Evolutionary conservation across 2,888 invertebrate genomes (phyloP).

Genomic region (Idaea dimidiata): DNA sequence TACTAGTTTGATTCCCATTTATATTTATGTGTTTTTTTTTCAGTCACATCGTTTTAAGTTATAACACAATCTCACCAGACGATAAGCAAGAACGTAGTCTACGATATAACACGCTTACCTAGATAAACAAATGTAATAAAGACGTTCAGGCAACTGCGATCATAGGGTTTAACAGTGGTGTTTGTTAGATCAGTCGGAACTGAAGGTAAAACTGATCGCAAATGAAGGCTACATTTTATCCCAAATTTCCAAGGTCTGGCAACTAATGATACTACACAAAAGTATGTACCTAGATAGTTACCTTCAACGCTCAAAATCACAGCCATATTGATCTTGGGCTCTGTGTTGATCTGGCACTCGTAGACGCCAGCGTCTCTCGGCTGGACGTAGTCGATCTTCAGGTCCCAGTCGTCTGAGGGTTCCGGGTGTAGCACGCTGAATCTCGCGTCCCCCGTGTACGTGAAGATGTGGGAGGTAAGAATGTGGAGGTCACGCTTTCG

Average conservation of each 20-base stretch:
- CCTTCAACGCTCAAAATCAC: slow-evolving; percentile 90
- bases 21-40: not conserved
- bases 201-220: not conserved
- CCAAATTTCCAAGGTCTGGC: not conserved
- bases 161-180: too few relatives aligned
- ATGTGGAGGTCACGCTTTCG: slow-evolving; percentile 91
- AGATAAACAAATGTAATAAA: too few relatives aligned
- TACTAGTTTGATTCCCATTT: too few relatives aligned
- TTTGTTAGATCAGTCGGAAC: not conserved
- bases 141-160: too few relatives aligned
- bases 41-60: not conserved
- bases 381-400: slow-evolving; percentile 91
- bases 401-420: slow-evolving; percentile 92
- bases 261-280: not conserved
- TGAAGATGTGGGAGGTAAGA: slow-evolving; percentile 88
- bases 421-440: slow-evolving; percentile 93
- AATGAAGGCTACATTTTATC: not conserved
- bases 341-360: slow-evolving; percentile 94
- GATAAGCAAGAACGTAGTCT: too few relatives aligned
- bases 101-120: too few relatives aligned
- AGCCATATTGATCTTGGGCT: slow-evolving; percentile 93
- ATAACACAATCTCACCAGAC: not conserved
- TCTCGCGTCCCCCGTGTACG: slow-evolving; percentile 92
- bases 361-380: slow-evolving; percentile 91
- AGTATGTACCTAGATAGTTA: slow-evolving; percentile 49